Conservation (phyloP, 2,888 invertebrate genomes). For the Carterocephalus palaemon region DNA sequence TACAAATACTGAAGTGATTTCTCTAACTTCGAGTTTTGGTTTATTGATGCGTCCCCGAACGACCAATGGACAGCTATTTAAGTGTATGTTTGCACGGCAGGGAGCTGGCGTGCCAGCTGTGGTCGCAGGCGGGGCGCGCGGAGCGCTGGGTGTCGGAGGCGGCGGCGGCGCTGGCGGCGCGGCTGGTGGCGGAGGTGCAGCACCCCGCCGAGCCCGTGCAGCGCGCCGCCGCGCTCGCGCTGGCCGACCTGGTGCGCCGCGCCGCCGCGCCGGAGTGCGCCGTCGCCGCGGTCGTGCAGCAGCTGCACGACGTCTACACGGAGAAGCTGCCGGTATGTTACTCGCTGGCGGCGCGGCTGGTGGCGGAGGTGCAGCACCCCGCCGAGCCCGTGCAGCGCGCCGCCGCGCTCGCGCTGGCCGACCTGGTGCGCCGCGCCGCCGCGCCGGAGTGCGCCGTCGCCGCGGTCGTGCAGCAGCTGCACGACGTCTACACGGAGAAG, state of each 20-base stretch:
- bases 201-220: slow-evolving; percentile 91
- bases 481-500: slow-evolving; percentile 87
- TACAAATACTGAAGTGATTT: too few relatives aligned
- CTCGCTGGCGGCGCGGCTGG: slow-evolving; percentile 77
- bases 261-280: slow-evolving; percentile 51
- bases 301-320: slow-evolving; percentile 85
- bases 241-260: slow-evolving; percentile 75
- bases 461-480: slow-evolving; percentile 80
- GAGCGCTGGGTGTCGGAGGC: slow-evolving; percentile 42
- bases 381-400: slow-evolving; percentile 90
- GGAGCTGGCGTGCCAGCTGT: slow-evolving; percentile 58
- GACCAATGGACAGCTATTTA: background rate
- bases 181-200: slow-evolving; percentile 81
- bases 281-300: slow-evolving; percentile 74
- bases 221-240: slow-evolving; percentile 88
- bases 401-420: slow-evolving; percentile 87
- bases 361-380: slow-evolving; percentile 87
- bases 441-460: slow-evolving; percentile 41
- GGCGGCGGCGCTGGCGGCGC: slow-evolving; percentile 48
- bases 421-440: slow-evolving; percentile 57
- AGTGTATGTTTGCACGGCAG: slow-evolving; percentile 41
- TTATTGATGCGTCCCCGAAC: too few relatives aligned
- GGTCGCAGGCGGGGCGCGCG: slow-evolving; percentile 53
- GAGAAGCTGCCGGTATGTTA: slow-evolving; percentile 83
- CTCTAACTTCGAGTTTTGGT: too few relatives aligned